A percentile compares a stretch with the other conserved stretches of the same genome.
Conservation (phyloP, 1,140 invertebrate genomes). For the Neoseiulus cucumeris region DNA sequence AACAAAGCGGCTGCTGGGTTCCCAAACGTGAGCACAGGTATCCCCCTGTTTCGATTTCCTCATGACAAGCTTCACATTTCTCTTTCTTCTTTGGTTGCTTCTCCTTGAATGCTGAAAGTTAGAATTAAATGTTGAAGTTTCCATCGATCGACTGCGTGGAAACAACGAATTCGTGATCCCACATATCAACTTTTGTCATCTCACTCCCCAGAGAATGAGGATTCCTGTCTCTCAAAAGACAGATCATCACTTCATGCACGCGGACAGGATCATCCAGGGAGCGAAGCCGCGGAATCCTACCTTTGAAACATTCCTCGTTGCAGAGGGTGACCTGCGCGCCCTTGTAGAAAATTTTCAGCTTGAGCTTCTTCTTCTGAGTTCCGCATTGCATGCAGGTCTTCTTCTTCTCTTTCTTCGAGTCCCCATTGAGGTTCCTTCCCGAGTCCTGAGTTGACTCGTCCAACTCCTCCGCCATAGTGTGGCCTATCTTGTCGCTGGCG, state of each 20-base stretch:
- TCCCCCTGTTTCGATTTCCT: not conserved
- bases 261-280: too few species aligned
- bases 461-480: not conserved
- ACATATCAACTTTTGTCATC: too few species aligned
- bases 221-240: too few species aligned
- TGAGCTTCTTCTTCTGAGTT: not conserved
- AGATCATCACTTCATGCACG: too few species aligned
- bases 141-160: too few species aligned
- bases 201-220: too few species aligned
- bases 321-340: not conserved
- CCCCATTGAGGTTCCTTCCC: not conserved
- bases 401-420: slow-evolving; percentile 4
- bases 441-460: slow-evolving; percentile 8
- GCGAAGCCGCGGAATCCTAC: too few species aligned
- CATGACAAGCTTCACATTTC: slow-evolving; percentile 1
- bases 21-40: not conserved
- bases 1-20: not conserved
- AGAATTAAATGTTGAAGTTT: too few species aligned
- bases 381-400: slow-evolving; percentile 5
- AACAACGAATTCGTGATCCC: too few species aligned
- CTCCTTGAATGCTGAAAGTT: not conserved
- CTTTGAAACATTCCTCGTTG: slow-evolving; percentile 6
- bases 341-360: slow-evolving; percentile 4
- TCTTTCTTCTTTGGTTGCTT: slow-evolving; percentile 6
- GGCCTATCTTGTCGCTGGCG: not conserved